Conservation (phyloP, 2,797 vertebrate species). For the Rhinatrema bivittatum region DNA sequence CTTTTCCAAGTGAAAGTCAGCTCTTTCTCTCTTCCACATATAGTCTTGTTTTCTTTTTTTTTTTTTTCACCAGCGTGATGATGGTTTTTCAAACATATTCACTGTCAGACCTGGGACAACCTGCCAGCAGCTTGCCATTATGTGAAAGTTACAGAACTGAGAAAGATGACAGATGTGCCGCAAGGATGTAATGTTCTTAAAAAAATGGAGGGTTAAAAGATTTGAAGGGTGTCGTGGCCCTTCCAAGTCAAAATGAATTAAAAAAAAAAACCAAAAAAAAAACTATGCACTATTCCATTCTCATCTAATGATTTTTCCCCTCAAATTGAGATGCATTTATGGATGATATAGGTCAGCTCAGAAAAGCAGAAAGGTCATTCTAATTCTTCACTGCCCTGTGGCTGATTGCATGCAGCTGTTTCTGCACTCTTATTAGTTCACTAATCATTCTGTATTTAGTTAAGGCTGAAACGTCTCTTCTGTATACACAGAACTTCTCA, state of each 20-base stretch:
- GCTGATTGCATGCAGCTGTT: too few species aligned
- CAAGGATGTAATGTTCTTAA: conserved; percentile 86
- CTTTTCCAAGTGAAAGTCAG: conserved; percentile 58
- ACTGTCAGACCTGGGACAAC: conserved; percentile 79
- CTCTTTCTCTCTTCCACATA: conserved; percentile 46
- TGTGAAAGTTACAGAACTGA: conserved; percentile 71
- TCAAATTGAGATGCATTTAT: conserved; percentile 57
- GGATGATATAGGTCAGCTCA: too few species aligned
- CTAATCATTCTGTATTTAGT: too few species aligned
- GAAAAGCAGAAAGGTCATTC: too few species aligned
- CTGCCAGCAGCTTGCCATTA: conserved; percentile 86
- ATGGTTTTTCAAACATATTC: conserved; percentile 90
- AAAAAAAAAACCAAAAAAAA: conserved; percentile 56
- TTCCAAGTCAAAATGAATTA: conserved; percentile 85
- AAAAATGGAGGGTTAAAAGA: conserved; percentile 71
- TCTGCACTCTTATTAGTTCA: too few species aligned
- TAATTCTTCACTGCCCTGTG: too few species aligned
- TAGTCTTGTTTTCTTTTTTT: conserved; percentile 65
- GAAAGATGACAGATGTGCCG: conserved; percentile 95
- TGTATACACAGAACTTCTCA: too few species aligned
- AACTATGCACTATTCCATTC: conserved; percentile 70
- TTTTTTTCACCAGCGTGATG: conserved; percentile 82
- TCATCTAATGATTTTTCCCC: conserved; percentile 56
- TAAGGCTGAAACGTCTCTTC: too few species aligned
- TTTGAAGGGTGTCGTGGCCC: conserved; percentile 75